Evolutionary conservation across 2,888 invertebrate species (phyloP).

Genomic region (Ganaspis brasiliensis): DNA sequence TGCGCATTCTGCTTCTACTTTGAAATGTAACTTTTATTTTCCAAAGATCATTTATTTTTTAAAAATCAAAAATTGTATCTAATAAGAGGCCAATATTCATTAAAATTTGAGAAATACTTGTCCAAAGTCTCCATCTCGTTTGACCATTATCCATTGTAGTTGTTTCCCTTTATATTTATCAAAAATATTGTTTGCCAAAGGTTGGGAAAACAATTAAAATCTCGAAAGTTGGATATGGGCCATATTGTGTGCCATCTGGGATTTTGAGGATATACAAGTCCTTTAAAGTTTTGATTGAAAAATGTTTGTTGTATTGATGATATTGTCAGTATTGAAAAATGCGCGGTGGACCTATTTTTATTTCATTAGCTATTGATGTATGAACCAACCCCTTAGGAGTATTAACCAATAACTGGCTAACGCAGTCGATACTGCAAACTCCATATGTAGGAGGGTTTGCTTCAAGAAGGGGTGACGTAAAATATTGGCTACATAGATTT

Average conservation of each 20-base stretch:
- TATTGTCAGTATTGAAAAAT: slow-evolving; percentile 39
- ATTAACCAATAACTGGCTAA: slow-evolving; percentile 67
- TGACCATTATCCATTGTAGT: too few relatives aligned
- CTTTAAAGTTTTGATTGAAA: slow-evolving; percentile 34
- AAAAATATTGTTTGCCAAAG: background rate
- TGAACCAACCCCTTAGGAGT: slow-evolving; percentile 49
- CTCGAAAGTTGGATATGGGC: background rate
- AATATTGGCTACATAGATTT: slow-evolving; percentile 80
- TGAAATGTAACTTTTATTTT: too few relatives aligned
- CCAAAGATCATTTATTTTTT: too few relatives aligned
- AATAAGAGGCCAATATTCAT: too few relatives aligned
- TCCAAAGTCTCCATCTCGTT: too few relatives aligned
- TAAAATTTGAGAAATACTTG: too few relatives aligned
- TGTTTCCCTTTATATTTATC: too few relatives aligned
- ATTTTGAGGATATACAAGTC: background rate
- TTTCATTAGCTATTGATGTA: slow-evolving; percentile 61
- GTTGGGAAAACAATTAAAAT: background rate
- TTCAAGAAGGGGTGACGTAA: slow-evolving; percentile 74
- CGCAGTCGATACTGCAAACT: slow-evolving; percentile 58
- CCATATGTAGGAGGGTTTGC: slow-evolving; percentile 60
- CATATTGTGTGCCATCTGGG: slow-evolving; percentile 27
- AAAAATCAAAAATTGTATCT: too few relatives aligned
- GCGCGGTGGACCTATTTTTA: slow-evolving; percentile 46
- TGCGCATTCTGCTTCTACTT: background rate
- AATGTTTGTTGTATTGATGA: slow-evolving; percentile 32